Evolutionary conservation across 1,140 invertebrate species (phyloP), one percentile per base, ranked within the genome.

Genomic region (Scaptomyza montana): DNA sequence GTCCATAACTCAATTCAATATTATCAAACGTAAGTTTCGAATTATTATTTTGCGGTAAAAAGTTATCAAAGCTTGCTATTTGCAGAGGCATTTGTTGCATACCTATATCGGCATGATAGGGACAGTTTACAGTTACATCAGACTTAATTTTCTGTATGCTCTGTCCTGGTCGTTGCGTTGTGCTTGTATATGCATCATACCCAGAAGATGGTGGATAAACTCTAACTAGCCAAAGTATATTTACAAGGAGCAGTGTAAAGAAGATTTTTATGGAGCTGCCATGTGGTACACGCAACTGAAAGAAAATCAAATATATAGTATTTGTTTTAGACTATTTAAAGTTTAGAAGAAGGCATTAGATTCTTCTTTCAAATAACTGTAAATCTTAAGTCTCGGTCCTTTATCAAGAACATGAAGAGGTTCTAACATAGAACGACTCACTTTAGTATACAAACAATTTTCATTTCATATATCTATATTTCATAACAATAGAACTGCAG

Each of bases 1-100:
- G 93, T 0, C 96, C 96, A 1, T 95, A 92, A 5, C 93, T 93
- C 2, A 96, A 80, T 76, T 96, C 94, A 13, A 96, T 80, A 72
- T 93, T 93, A 1, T 93, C 93, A 12, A 94, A 93, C 0, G 93
- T 93, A 25, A 90, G 41, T 9, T 50, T 51, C 7, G 78, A 61
- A 1, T 62, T 67, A 39, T 68, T 82, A 28, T 68, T 73, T 25
- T 61, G 30, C 16, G 12, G 9, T 33, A 67, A 25, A 6, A 66
- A 16, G 50, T 56, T 51, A 6, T 75, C 67, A 36, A 76, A 12
- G 10, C 19, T 65, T 25, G 47, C 36, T 6, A 60, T 47, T 9
- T 76, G 68, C n/a, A 63, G 47, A 3, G 80, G 43, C 12, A 63
- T n/a, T n/a, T 43, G 33, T 4, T 62, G 49, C 12, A 46, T 51